Conservation (phyloP, 2,113 vertebrate genomes). For the Hippopotamus amphibius region DNA sequence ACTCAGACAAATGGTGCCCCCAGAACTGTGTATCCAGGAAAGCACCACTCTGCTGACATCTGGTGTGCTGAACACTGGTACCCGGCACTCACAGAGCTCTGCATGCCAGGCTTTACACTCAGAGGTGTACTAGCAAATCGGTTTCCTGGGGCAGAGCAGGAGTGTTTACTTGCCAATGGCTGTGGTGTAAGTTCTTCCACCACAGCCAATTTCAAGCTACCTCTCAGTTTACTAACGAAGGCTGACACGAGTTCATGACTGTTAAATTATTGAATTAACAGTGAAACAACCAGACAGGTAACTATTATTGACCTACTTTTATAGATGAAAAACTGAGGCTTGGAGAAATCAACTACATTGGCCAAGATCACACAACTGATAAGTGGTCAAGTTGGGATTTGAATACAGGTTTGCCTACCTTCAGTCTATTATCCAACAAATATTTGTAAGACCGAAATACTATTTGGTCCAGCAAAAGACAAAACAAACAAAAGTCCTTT, state of each 20-base stretch:
- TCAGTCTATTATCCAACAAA: neutral
- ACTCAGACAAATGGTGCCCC: neutral
- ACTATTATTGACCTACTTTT: neutral
- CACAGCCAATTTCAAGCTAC: neutral
- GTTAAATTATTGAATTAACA: neutral
- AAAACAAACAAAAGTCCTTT: neutral
- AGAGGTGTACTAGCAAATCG: neutral
- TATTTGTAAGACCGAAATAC: neutral
- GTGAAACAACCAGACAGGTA: neutral
- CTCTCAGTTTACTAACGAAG: neutral
- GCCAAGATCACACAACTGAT: neutral
- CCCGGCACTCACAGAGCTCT: fast-evolving
- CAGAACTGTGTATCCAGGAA: neutral
- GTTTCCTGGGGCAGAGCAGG: neutral
- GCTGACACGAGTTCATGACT: neutral
- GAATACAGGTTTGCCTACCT: neutral
- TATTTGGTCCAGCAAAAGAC: neutral
- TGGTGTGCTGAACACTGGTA: neutral
- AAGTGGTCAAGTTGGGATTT: neutral
- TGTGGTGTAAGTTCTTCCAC: neutral
- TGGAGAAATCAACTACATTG: neutral
- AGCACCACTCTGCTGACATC: fast-evolving
- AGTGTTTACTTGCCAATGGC: neutral
- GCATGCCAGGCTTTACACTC: neutral
- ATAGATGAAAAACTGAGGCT: neutral